Base-by-base conservation (phyloP, 2,113 vertebrate genomes). In the Gila orcuttii region DNA sequence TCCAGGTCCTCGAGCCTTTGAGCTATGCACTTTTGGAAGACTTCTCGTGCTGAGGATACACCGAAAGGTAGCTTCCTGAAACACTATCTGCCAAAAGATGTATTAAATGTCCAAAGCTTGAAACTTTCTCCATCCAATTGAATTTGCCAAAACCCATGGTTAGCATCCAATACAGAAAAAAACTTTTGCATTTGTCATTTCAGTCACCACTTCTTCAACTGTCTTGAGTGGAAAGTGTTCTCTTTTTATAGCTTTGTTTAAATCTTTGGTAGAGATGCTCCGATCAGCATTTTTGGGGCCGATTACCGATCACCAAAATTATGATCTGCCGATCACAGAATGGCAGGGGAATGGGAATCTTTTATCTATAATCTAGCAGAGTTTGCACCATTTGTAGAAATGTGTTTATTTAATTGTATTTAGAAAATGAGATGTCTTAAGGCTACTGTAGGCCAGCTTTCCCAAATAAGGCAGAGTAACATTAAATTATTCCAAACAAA, bases 131-230 rank as follows among this genome's bases (percentile, higher is more conserved):
- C 47, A 50, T 50, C 12, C 47, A 50, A 50, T 13, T 50, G 47
- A 50, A 15, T 15, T 50, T 82, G 83, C 52, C 77, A 87, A 12
- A 85, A 85, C 4, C 86, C 83, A n/a, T 84, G 83, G 23, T 79
- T 64, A 15, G 82, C 76, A 42, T 87, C 82, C 11, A 80, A 11
- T 28, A 84, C 52, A 6, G 76, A 36, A 80, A 21, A 21, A 83
- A 2, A 77, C 21, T 47, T 82, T 71, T 78, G 82, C 71, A 52
- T 86, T 86, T 73, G 59, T 39, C 83, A 87, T 83, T 55, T 55
- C 57, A 31, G 21, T 13, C 11, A 64, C 68, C 6, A 69, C 25
- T 6, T 82, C 52, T 62, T 82, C 52, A 6, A 74, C 71, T 47
- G 52, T 85, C 3, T 11, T 25, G 6, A 85, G 77, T 36, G 69